Evolutionary conservation across 2,888 invertebrate genomes (phyloP).

Genomic region (Trichogramma dendrolimi): DNA sequence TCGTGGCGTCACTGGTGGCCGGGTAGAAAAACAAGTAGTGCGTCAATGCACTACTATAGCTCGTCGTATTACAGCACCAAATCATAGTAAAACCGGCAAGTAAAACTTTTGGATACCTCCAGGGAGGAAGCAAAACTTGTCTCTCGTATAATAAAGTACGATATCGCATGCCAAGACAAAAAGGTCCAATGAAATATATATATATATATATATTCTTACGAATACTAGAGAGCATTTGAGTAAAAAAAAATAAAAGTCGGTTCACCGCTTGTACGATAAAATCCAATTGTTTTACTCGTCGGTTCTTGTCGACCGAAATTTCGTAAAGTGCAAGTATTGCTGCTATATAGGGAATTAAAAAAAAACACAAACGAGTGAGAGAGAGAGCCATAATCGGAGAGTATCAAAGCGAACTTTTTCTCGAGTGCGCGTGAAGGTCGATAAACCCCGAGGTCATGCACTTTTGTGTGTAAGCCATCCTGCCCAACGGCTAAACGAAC

Average conservation of each 20-base stretch:
- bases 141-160: constrained; percentile 14
- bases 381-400: constrained; percentile 8
- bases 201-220: too few relatives aligned
- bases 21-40: too few relatives aligned
- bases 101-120: constrained; percentile 13
- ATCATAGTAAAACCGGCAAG: not conserved
- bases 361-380: not conserved
- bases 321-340: too few relatives aligned
- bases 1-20: too few relatives aligned
- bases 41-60: too few relatives aligned
- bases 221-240: too few relatives aligned
- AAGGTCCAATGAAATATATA: too few relatives aligned
- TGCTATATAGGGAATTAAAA: constrained; percentile 6
- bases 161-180: constrained; percentile 1
- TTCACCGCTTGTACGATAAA: constrained; percentile 2
- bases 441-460: too few relatives aligned
- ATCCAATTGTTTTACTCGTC: constrained; percentile 14
- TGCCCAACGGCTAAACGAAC: not conserved
- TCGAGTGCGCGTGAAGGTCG: not conserved
- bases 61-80: too few relatives aligned
- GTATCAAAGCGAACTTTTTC: constrained; percentile 3
- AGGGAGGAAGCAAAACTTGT: not conserved
- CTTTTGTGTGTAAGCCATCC: too few relatives aligned
- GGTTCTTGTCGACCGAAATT: not conserved
- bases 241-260: not conserved